Evolutionary conservation across 2,888 invertebrate genomes (phyloP).

Genomic region (Macropis europaea): DNA sequence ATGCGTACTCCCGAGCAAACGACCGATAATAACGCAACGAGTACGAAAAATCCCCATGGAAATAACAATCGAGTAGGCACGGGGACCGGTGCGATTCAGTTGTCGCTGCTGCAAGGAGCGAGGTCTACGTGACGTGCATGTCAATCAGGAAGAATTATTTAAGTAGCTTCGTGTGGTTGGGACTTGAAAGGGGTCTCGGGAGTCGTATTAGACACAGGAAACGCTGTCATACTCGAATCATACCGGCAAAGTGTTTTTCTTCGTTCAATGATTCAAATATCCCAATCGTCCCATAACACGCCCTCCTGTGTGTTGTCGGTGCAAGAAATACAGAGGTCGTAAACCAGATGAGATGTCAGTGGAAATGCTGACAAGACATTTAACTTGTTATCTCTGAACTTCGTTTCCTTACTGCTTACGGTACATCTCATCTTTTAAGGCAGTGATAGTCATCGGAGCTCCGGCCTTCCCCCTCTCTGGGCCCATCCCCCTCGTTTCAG

Average conservation of each 20-base stretch:
- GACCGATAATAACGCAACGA: constrained; percentile 23
- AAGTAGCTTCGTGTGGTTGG: constrained; percentile 47
- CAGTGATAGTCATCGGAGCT: background rate
- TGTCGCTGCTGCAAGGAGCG: constrained; percentile 43
- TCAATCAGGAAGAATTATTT: constrained; percentile 62
- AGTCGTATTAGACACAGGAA: constrained; percentile 53
- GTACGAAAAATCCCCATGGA: constrained; percentile 44
- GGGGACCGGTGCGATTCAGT: constrained; percentile 53
- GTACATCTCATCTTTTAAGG: too few species aligned
- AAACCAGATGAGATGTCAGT: too few species aligned
- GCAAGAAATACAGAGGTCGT: too few species aligned
- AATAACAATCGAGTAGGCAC: constrained; percentile 56
- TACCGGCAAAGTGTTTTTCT: constrained; percentile 7
- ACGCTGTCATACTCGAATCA: constrained; percentile 30
- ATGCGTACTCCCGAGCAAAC: constrained; percentile 8
- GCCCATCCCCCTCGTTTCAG: too few species aligned
- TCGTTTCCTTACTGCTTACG: too few species aligned
- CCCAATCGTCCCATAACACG: background rate
- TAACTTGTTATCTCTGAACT: too few species aligned
- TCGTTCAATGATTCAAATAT: background rate
- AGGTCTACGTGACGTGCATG: constrained; percentile 44
- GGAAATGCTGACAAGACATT: too few species aligned
- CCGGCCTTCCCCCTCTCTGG: too few species aligned
- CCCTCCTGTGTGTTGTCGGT: background rate
- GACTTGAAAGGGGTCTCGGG: constrained; percentile 50